Evolutionary conservation across 1,140 invertebrate genomes (phyloP), one percentile per base, ranked within the genome.

Genomic region (Cotesia typhae): DNA sequence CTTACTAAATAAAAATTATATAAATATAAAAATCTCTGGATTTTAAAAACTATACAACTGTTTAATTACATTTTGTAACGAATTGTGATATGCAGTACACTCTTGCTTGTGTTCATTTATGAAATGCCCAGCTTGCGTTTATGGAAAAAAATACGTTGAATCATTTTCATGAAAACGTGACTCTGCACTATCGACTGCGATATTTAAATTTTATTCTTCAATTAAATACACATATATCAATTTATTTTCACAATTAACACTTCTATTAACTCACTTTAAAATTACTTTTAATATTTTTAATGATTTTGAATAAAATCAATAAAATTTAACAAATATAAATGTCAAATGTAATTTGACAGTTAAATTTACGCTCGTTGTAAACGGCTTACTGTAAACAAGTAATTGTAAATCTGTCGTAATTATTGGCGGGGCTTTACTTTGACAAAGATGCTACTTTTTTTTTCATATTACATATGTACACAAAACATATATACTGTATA

Each of bases 361-460:
- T 14, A n/a, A 41, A 37, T 12, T 63, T 35, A 7, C 60, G 60
- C 9, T 41, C 7, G 37, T 38, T 63, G 36, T 38, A 38, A 38
- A 63, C 14, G 12, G 10, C 4, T n/a, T n/a, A 6, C 1, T 6
- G 9, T 63, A 36, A 37, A 6, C 10, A 10, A 37, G 37, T 28
- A n/a, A 5, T n/a, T 37, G 60, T 4, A 41, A 37, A 63, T 63
- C 9, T 6, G 35, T 6, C 35, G 4, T 38, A 59, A 59, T 28
- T 59, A 59, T 59, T 59, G 57, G 57, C 57, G 57, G 57, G 57
- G 57, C 57, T 28, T 28, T 59, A 10, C 20, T 37, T 63, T 12
- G 7, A n/a, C 35, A 63, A 37, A 63, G n/a, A 63, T n/a, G 7
- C 12, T n/a, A 12, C 14, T 63, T 14, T 63, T 41, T 59, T 20